phyloP scores from a whole-genome alignment of 2,888 invertebrate species.

The Machimus atricapillus region DNA sequence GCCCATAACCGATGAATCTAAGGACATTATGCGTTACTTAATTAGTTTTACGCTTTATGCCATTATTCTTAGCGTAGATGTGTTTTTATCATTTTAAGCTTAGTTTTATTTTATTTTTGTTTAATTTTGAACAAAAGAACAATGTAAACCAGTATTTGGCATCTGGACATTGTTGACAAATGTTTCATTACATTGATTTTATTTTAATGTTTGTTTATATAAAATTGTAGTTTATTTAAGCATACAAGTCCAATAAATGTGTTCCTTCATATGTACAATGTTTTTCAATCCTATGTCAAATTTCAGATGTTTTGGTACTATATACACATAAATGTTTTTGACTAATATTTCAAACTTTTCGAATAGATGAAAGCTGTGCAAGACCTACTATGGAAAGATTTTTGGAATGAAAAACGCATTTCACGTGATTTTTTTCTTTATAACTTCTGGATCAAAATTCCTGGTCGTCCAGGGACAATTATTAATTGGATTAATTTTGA shows the following conservation, averaged over 20 bases:
- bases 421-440: too few relatives aligned
- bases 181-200: conserved; percentile 10
- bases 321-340: too few relatives aligned
- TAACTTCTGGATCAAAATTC: too few relatives aligned
- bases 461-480: too few relatives aligned
- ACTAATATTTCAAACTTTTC: neutral
- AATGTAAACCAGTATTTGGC: conserved; percentile 18
- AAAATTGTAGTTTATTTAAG: neutral
- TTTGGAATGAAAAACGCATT: neutral
- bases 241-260: conserved; percentile 30
- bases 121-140: neutral
- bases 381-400: neutral
- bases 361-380: neutral
- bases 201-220: conserved; percentile 5
- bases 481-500: too few relatives aligned
- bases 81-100: neutral
- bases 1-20: neutral
- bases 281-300: too few relatives aligned
- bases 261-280: neutral
- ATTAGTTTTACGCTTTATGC: conserved; percentile 11
- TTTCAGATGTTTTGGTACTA: too few relatives aligned
- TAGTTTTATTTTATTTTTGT: neutral
- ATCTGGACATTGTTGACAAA: conserved; percentile 8
- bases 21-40: conserved; percentile 24
- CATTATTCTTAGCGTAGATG: conserved; percentile 3